Evolutionary conservation across 2,113 vertebrate genomes (phyloP), one percentile per base, ranked within the genome.

Genomic region (Hemibagrus wyckioides): DNA sequence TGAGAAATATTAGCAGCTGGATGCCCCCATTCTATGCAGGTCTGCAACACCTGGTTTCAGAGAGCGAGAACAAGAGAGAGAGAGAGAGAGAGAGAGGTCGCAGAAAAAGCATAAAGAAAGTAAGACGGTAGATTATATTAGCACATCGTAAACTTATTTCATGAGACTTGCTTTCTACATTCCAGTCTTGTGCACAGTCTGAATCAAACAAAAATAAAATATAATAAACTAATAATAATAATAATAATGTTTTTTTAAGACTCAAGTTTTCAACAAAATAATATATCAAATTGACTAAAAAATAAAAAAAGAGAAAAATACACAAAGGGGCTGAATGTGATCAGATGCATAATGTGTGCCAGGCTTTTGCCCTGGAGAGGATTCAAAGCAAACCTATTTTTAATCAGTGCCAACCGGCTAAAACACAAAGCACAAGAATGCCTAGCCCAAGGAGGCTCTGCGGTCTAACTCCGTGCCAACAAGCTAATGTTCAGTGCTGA

Each of bases 41-140:
- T 91, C 90, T 90, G 82, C 39, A 90, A 88, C 88, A 91, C 89
- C 89, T 89, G 87, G 87, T 88, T 76, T 50, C 44, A 87, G 63
- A 84, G 9, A 88, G 83, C 91, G 82, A 77, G 89, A 86, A 76
- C 87, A 15, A 80, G 3, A 23, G 17, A 21, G 33, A n/a, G 17
- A 44, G 56, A 28, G 56, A 48, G 61, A 28, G 41, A 41, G 30
- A 25, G 21, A 15, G 44, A 65, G 39, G 48, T 3, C 21, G 28
- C 44, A 11, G 19, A 28, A 71, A 10, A 28, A 4, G 39, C 4
- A 84, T 8, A 36, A 33, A 50, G 52, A 30, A 36, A 25, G 39
- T 7, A 10, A 75, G 25, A 57, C 36, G 3, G 19, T 25, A 77
- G 19, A 48, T 25, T 44, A 56, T 6, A 75, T 11, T 44, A 50